Base-by-base conservation (phyloP, 2,888 invertebrate genomes). In the Abscondita cerata region DNA sequence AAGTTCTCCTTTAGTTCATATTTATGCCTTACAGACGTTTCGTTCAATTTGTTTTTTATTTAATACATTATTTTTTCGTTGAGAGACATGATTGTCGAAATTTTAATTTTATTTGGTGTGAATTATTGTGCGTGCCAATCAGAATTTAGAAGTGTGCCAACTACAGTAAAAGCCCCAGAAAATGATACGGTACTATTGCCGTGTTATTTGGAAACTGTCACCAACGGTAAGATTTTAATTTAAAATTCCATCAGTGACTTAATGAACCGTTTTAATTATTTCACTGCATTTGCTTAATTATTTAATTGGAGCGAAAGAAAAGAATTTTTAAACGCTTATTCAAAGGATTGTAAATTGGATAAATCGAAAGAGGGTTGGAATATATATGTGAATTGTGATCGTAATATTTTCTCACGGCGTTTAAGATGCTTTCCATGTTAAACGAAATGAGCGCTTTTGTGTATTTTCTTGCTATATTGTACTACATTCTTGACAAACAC, bases 111-210 rank as follows among this genome's bases (percentile, higher is more conserved):
- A 34, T 59, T 52, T 46, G 46, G 34, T 55, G 56, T 56, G 9
- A 57, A 52, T 15, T n/a, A n/a, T n/a, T 56, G 38, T 36, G 40
- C 48, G n/a, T 48, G 50, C 12, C 57, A 62, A 38, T 19, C 36
- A 15, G 69, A 84, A 44, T 90, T 91, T 74, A 86, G 84, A 77
- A 90, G 89, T 80, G 83, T 87, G 0, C 89, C 91, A 0, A 90
- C 90, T 2, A 88, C 87, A 1, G 88, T 92, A 44, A 91, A 90
- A 79, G 87, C 88, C 2, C 87, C 86, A 66, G 90, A 91, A 77
- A 92, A 92, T 72, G 89, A 91, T 67, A 89, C 90, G 0, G 91
- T 93, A 0, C 75, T 91, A 18, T 80, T 94, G 62, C 93, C 93
- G 0, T 94, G 93, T 76, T 88, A 89, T 76, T 82, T 91, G 66